These are phyloP conservation scores for Benthosema pterotum DNA, from an alignment of 2,797 vertebrate genomes.

Conservation along the genomic window DNA sequence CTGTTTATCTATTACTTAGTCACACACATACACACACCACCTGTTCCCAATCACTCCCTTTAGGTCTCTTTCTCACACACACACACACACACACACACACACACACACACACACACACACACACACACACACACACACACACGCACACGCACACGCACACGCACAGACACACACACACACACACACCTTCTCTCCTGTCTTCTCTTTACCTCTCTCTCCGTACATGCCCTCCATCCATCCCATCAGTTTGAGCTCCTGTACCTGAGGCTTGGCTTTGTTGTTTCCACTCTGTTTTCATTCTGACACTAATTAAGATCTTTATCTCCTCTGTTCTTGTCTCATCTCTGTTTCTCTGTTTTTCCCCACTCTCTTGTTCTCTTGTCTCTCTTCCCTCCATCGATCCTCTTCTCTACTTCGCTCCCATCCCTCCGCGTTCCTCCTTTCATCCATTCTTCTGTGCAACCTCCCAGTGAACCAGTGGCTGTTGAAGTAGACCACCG, in stretches of 20 bases:
- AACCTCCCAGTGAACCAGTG: conserved; percentile 88
- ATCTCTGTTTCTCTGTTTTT: background rate
- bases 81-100: no score
- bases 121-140: no score
- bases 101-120: no score
- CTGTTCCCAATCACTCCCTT: no score
- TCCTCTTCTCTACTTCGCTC: background rate
- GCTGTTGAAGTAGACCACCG: conserved; percentile 86
- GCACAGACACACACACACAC: no score
- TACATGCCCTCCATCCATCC: background rate
- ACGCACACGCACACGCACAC: no score
- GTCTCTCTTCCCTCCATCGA: conserved; percentile 6
- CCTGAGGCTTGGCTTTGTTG: conserved; percentile 29
- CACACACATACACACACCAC: no score
- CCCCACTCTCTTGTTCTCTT: no score
- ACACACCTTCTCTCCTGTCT: conserved; percentile 11
- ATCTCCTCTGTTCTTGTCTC: conserved; percentile 1
- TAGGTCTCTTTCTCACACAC: no score
- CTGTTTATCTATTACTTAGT: conserved; percentile 1
- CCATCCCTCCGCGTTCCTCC: conserved; percentile 1
- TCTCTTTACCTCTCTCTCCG: background rate
- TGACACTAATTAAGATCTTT: conserved; percentile 36
- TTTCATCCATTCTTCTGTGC: background rate
- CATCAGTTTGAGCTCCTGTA: conserved; percentile 8
- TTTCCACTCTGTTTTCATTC: conserved; percentile 14